These are phyloP conservation scores for Fistularia tabacaria DNA, from an alignment of 2,797 vertebrate genomes.

Conservation along the genomic window DNA sequence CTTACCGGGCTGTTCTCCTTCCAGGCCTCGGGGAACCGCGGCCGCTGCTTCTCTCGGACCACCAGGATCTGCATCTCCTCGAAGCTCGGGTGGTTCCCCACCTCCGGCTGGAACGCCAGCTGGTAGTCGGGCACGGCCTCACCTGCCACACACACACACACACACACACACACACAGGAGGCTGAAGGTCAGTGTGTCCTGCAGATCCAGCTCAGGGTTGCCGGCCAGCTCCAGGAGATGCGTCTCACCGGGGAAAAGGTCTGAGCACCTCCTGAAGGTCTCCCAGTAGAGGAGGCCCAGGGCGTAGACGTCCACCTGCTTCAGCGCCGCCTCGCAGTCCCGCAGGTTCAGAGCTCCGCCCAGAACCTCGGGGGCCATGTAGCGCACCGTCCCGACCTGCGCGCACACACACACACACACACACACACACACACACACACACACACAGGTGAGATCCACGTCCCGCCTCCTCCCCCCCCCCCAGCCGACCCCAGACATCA, in stretches of 20 bases:
- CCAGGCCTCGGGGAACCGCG: slow-evolving; percentile 98
- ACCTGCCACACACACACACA: slow-evolving; percentile 66
- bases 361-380: slow-evolving; percentile 97
- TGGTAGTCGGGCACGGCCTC: slow-evolving; percentile 95
- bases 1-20: slow-evolving; percentile 96
- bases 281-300: slow-evolving; percentile 98
- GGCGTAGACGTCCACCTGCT: slow-evolving; percentile 98
- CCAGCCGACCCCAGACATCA: slow-evolving; percentile 88
- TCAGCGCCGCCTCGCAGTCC: slow-evolving; percentile 96
- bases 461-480: neutral
- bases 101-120: slow-evolving; percentile 96
- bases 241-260: slow-evolving; percentile 92
- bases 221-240: neutral
- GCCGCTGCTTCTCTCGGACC: slow-evolving; percentile 95
- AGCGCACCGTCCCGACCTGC: slow-evolving; percentile 96
- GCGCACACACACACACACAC: slow-evolving; percentile 5
- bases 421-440: slow-evolving; percentile 3
- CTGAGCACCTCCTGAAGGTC: slow-evolving; percentile 96
- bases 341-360: slow-evolving; percentile 97
- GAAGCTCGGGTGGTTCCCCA: slow-evolving; percentile 95
- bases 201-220: slow-evolving; percentile 12
- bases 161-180: no score
- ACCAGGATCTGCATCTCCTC: slow-evolving; percentile 99
- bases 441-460: neutral
- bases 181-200: no score